These are phyloP conservation scores for Elymnias hypermnestra DNA, from an alignment of 1,140 invertebrate species.

Conservation along the genomic window DNA sequence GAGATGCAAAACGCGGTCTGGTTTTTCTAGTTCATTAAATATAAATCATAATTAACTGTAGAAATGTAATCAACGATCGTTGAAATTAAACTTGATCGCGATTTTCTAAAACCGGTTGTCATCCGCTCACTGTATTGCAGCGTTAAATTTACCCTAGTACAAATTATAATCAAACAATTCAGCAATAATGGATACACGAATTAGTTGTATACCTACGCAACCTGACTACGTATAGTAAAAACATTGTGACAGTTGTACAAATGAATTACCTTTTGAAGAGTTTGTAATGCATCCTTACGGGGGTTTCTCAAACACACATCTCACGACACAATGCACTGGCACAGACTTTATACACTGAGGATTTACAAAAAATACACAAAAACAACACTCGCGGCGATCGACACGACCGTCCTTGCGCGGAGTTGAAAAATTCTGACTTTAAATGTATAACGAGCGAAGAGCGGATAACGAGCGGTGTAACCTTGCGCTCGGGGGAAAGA, in stretches of 20 bases:
- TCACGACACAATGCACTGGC: constrained; percentile 31
- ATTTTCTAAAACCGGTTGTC: constrained; percentile 10
- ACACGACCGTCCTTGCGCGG: constrained; percentile 36
- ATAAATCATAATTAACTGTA: constrained; percentile 1
- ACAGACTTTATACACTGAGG: constrained; percentile 23
- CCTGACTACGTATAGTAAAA: not conserved
- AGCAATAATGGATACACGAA: no score
- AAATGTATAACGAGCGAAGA: no score
- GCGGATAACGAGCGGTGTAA: constrained; percentile 24
- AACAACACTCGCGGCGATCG: constrained; percentile 28
- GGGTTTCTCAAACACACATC: constrained; percentile 17
- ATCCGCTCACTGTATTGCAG: no score
- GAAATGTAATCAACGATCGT: constrained; percentile 3
- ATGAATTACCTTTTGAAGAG: constrained; percentile 58
- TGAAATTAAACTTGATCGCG: constrained; percentile 8
- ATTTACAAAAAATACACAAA: constrained; percentile 12
- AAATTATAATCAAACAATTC: no score
- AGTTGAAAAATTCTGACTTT: constrained; percentile 49
- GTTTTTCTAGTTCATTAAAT: not conserved
- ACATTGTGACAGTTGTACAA: constrained; percentile 6
- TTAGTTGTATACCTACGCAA: not conserved
- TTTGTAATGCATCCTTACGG: constrained; percentile 61
- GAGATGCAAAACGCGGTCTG: no score
- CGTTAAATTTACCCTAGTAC: no score
- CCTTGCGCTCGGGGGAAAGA: constrained; percentile 32